Percentiles rank a stretch among this genome's conserved stretches.
Conservation (phyloP, 2,888 invertebrate genomes). For the Lacanobia oleracea region DNA sequence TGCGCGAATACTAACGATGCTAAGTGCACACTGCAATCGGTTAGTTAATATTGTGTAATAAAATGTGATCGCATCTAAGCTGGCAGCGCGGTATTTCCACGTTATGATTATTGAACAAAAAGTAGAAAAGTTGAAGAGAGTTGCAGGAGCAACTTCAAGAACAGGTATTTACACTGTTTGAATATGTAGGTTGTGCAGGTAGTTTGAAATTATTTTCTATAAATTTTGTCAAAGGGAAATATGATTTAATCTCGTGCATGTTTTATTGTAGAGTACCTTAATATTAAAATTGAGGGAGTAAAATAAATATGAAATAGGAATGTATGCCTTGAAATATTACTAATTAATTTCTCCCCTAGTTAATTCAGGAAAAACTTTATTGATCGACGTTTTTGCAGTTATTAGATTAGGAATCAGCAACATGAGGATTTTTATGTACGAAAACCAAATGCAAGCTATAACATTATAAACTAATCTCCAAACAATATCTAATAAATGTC, state of each 20-base stretch:
- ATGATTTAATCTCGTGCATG: constrained; percentile 36
- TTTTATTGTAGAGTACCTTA: constrained; percentile 26
- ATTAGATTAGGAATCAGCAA: neutral
- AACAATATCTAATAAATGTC: too few relatives aligned
- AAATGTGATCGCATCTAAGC: constrained; percentile 47
- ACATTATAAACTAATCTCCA: neutral
- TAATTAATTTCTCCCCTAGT: constrained; percentile 10
- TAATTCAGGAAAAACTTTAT: constrained; percentile 7
- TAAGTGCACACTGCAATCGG: constrained; percentile 5
- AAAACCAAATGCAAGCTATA: neutral
- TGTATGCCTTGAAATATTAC: constrained; percentile 6
- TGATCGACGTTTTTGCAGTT: constrained; percentile 7
- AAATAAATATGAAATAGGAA: neutral
- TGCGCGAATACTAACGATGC: neutral
- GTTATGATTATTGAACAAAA: constrained; percentile 90
- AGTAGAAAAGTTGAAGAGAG: constrained; percentile 90
- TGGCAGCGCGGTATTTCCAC: constrained; percentile 79
- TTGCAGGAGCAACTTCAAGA: constrained; percentile 90
- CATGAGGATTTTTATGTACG: neutral
- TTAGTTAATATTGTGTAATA: constrained; percentile 35
- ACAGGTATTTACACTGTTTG: constrained; percentile 90
- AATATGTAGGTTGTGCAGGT: constrained; percentile 87
- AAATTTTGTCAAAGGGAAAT: constrained; percentile 64
- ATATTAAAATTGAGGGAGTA: neutral
- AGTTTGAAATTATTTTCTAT: constrained; percentile 80